phyloP scores from a whole-genome alignment of 2,888 invertebrate genomes.

The Blera fallax region DNA sequence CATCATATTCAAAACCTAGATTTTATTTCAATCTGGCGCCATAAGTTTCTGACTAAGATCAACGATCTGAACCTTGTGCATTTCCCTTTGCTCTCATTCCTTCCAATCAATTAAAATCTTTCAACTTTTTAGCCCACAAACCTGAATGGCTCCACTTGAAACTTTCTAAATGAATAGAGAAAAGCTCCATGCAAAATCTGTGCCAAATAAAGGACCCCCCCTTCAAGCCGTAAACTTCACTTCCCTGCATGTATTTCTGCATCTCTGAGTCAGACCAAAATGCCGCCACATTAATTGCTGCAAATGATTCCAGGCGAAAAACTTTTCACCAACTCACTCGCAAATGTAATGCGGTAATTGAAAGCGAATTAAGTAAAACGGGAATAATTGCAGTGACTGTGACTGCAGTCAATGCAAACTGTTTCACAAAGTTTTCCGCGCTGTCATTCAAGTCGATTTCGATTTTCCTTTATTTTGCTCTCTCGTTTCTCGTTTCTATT shows the following conservation, averaged over 20 bases:
- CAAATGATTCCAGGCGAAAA: slow-evolving; percentile 42
- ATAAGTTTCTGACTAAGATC: too few relatives aligned
- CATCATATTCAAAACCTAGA: too few relatives aligned
- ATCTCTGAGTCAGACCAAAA: slow-evolving; percentile 6
- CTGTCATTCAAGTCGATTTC: slow-evolving; percentile 48
- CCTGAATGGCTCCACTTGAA: slow-evolving; percentile 10
- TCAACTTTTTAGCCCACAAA: slow-evolving; percentile 18
- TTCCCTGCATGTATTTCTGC: background rate
- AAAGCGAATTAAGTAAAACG: slow-evolving; percentile 66
- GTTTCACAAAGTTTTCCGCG: slow-evolving; percentile 56
- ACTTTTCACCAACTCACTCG: slow-evolving; percentile 18
- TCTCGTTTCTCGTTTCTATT: background rate
- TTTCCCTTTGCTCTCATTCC: background rate
- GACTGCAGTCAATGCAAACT: slow-evolving; percentile 51
- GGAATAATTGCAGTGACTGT: slow-evolving; percentile 54
- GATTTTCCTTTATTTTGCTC: slow-evolving; percentile 1
- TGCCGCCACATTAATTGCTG: slow-evolving; percentile 39
- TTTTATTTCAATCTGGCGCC: too few relatives aligned
- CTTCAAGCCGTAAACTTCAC: background rate
- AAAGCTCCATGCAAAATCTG: background rate
- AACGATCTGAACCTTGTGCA: too few relatives aligned
- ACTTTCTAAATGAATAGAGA: slow-evolving; percentile 17
- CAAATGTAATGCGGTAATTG: slow-evolving; percentile 42
- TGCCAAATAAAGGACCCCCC: background rate
- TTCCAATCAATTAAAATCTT: background rate